Evolutionary conservation across 2,113 vertebrate genomes (phyloP), one percentile per base, ranked within the genome.

Genomic region (Setophaga coronata): DNA sequence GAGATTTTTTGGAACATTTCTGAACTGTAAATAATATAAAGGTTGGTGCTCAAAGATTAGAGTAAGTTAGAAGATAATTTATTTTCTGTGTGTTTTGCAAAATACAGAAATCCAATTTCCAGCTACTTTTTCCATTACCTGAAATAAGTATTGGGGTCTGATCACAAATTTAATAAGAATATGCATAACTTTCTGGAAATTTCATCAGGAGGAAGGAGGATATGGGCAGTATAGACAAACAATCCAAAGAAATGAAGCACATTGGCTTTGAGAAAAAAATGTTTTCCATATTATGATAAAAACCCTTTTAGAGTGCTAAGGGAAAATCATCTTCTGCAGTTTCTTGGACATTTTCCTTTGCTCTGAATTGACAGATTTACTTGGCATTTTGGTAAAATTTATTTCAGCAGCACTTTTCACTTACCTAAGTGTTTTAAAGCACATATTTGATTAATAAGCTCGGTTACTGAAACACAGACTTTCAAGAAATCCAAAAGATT

Each of bases 101-200:
- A 96, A 92, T 81, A 89, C 54, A 90, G 79, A 97, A 96, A 95
- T 96, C 88, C 79, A 94, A 92, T 97, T 96, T 95, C 91, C 90
- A 95, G 80, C 54, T 90, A 90, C 92, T 89, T 96, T 97, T 97
- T 90, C 92, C 76, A 95, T 96, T 96, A 97, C 74, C 94, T 92
- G 94, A 90, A 95, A 92, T 90, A 95, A 96, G 90, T 90, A 94
- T 77, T 93, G 87, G 74, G 71, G 54, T 57, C 71, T 93, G 90
- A 93, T 96, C 82, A 86, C 60, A 92, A 67, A 89, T 92, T 83
- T 94, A 95, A 86, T 95, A 86, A 95, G 88, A 90, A 93, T 50
- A 95, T 83, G 79, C 67, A 93, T 88, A 92, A 80, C 74, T 66
- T 72, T 24, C 47, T 40, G 34, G 76, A 92, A 90, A 83, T 89